Evolutionary conservation across 2,113 vertebrate genomes (phyloP), one percentile per base, ranked within the genome.

Genomic region (Paradisaea rubra): DNA sequence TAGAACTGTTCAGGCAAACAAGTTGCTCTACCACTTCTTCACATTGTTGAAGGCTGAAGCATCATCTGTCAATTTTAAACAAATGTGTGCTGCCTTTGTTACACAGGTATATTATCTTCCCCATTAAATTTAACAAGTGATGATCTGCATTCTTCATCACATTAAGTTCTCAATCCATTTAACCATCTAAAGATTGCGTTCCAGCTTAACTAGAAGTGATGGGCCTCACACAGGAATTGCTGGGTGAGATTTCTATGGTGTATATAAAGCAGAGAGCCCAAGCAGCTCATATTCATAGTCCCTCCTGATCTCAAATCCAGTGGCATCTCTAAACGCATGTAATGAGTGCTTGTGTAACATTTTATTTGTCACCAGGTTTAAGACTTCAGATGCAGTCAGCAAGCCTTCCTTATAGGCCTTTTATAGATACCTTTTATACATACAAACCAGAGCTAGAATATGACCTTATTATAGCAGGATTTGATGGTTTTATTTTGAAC

Each of bases 261-360:
- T 25, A 9, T 2, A 10, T 20, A 68, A 39, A 81, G 30, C 37
- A 89, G 44, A 70, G 74, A 85, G 25, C 27, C 30, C 1, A 0
- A 72, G 35, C 4, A 79, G 31, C 11, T 47, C 18, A 54, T 31
- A 27, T 4, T 17, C 35, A 70, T 8, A 37, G 10, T 47, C 27
- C 16, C 35, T 80, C 41, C 41, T 35, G 17, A 25, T 11, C 63
- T 69, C 52, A 72, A n/a, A 80, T 6, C 37, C 86, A 41, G 27
- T 4, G 33, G 17, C 30, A 69, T 47, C 37, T 56, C 66, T 64
- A 44, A 85, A 64, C 11, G 37, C 8, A 0, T 1, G 7, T 4
- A n/a, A 63, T 0, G 1, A 65, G 31, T 5, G 17, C 24, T 45
- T 18, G 4, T 14, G 28, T 15, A 54, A 22, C 23, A 4, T 4